phyloP scores from a whole-genome alignment of 2,797 vertebrate genomes.

The Aldrovandia affinis region DNA sequence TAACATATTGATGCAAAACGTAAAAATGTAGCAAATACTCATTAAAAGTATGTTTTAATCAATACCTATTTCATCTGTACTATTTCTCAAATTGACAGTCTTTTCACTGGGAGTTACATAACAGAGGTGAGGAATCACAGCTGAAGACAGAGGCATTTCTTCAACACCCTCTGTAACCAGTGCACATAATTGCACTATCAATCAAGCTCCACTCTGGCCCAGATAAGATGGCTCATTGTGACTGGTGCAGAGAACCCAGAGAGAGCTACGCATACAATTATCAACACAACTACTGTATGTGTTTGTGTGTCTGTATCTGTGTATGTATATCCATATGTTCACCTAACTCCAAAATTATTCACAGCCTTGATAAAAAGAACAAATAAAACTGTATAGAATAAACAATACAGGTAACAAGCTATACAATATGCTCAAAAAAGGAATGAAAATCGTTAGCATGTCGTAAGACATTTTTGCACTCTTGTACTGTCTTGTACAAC shows the following conservation, averaged over 20 bases:
- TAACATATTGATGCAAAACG: not conserved
- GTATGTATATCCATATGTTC: too few species aligned
- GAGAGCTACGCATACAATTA: not conserved
- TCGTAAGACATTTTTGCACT: too few species aligned
- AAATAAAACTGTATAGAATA: too few species aligned
- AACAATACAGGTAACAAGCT: too few species aligned
- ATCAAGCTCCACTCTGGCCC: conserved; percentile 49
- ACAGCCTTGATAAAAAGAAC: too few species aligned
- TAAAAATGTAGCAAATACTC: not conserved
- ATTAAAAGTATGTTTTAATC: conserved; percentile 31
- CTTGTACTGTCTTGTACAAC: too few species aligned
- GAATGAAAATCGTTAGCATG: too few species aligned
- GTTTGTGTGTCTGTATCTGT: conserved; percentile 7
- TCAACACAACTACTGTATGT: conserved; percentile 3
- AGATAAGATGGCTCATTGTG: conserved; percentile 48
- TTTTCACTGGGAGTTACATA: conserved; percentile 27
- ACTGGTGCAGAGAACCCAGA: conserved; percentile 43
- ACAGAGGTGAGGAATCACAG: conserved; percentile 11
- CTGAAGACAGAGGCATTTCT: conserved; percentile 10
- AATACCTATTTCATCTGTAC: conserved; percentile 16
- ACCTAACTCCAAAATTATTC: too few species aligned
- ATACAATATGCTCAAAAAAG: too few species aligned
- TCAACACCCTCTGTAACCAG: conserved; percentile 39
- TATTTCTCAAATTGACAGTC: conserved; percentile 15
- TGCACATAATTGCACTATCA: conserved; percentile 56